These are phyloP conservation scores for Chymomyza costata DNA, from an alignment of 1,140 invertebrate genomes.

Conservation along the genomic window DNA sequence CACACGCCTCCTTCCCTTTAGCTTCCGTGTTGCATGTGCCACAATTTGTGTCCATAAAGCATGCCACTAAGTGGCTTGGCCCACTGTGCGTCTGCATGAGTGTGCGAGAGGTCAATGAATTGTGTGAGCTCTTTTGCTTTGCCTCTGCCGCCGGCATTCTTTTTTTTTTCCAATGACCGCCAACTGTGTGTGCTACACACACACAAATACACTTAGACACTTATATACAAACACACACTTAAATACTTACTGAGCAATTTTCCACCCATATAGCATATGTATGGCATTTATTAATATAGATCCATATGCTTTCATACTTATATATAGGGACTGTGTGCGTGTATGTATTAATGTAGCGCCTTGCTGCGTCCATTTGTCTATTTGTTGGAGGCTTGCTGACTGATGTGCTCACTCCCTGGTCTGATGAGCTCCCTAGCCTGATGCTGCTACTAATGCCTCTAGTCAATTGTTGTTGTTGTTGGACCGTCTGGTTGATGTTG, in stretches of 20 bases:
- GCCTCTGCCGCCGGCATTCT: constrained; percentile 36
- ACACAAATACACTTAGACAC: not conserved
- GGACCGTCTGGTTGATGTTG: constrained; percentile 10
- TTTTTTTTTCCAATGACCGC: constrained; percentile 62
- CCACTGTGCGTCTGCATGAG: constrained; percentile 1
- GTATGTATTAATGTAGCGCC: constrained; percentile 14
- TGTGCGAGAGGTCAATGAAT: constrained; percentile 58
- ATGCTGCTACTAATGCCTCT: no score
- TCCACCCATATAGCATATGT: constrained; percentile 8
- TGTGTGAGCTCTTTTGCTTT: constrained; percentile 27
- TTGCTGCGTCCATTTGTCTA: constrained; percentile 67
- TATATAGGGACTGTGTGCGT: constrained; percentile 8
- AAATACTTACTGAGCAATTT: no score
- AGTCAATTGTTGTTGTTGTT: constrained; percentile 26
- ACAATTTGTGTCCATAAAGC: constrained; percentile 52
- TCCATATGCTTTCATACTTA: constrained; percentile 53
- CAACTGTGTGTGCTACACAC: constrained; percentile 39
- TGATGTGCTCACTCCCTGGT: constrained; percentile 42
- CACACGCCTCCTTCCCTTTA: constrained; percentile 42
- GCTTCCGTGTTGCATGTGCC: constrained; percentile 53
- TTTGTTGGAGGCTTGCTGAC: constrained; percentile 31
- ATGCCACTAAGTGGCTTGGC: constrained; percentile 7
- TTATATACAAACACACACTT: constrained; percentile 19
- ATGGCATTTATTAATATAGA: constrained; percentile 11
- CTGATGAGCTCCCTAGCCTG: no score